Base-by-base conservation (phyloP, 1,140 invertebrate species). In the Geopemphigus sp. region DNA sequence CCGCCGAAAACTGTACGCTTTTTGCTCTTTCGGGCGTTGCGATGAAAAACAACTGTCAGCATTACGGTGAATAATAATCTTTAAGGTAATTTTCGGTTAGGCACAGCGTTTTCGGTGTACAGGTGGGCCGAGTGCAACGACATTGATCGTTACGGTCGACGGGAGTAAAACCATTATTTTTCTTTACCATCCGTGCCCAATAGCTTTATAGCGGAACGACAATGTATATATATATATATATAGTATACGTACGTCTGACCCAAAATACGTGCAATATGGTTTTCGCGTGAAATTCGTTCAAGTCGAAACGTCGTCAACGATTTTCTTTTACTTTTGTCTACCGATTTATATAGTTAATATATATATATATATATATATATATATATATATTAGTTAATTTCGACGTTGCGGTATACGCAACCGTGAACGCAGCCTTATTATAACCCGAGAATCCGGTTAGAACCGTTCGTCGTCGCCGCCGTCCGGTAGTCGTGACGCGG, bases 91-190 rank as follows among this genome's bases (percentile, higher is more conserved):
- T 66, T 17, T 66, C 32, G 19, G 63, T 39, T 12, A 39, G 45
- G 24, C 29, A 32, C 64, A 24, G 47, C 19, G 66, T 70, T 15
- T 29, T 22, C 24, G 12, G 66, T 29, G 66, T 29, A n/a, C 56
- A 22, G 8, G 56, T 26, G 26, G 54, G 73, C 17, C 10, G 32
- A 50, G 26, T 57, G 57, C 73, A 76, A 59, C 39, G 73, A 76
- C 72, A 57, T 74, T 76, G 56, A 61, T 76, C 73, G 73, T 76
- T 61, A 59, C 73, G 73, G 73, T 76, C 39, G 56, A n/a, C 24
- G 8, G 15, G 24, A 29, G 1, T 61, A 29, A 61, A 14, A 61
- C 24, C 4, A 12, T 61, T 61, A 15, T 61, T 70, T 53, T 39
- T 17, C 24, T 53, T 70, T 70, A 19, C 47, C 47, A n/a, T 70